phyloP scores from a whole-genome alignment of 1,140 invertebrate genomes.

The Himalopsyche phryganea region DNA sequence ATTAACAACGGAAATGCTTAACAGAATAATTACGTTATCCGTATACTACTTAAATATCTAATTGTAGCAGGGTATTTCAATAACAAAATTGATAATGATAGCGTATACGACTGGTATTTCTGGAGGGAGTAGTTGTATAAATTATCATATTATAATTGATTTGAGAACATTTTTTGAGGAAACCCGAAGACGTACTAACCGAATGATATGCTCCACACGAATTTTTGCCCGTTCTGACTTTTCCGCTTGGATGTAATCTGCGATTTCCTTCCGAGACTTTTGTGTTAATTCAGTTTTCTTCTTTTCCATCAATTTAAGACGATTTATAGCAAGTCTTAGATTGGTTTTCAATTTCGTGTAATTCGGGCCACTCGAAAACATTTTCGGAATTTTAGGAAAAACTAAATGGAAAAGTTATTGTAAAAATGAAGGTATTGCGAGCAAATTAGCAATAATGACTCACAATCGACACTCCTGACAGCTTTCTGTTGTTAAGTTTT shows the following conservation, averaged over 20 bases:
- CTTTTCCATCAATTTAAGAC: slow-evolving; percentile 94
- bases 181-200: too few relatives aligned
- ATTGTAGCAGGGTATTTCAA: too few relatives aligned
- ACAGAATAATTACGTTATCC: too few relatives aligned
- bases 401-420: too few relatives aligned
- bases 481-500: not conserved
- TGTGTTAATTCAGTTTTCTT: slow-evolving; percentile 96
- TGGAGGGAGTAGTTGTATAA: too few relatives aligned
- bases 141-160: too few relatives aligned
- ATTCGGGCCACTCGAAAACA: slow-evolving; percentile 86
- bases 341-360: slow-evolving; percentile 97
- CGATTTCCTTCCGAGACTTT: slow-evolving; percentile 96
- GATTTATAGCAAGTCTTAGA: slow-evolving; percentile 84
- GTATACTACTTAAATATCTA: too few relatives aligned
- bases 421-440: too few relatives aligned
- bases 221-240: slow-evolving; percentile 95
- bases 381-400: slow-evolving; percentile 40
- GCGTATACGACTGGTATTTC: too few relatives aligned
- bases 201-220: slow-evolving; percentile 95
- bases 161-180: too few relatives aligned
- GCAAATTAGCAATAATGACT: not conserved
- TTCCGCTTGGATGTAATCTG: slow-evolving; percentile 86
- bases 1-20: too few relatives aligned
- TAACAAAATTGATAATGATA: too few relatives aligned
- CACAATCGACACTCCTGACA: slow-evolving; percentile 1